These are phyloP conservation scores for Schizotus pectinicornis DNA, from an alignment of 2,888 invertebrate species.

Conservation along the genomic window DNA sequence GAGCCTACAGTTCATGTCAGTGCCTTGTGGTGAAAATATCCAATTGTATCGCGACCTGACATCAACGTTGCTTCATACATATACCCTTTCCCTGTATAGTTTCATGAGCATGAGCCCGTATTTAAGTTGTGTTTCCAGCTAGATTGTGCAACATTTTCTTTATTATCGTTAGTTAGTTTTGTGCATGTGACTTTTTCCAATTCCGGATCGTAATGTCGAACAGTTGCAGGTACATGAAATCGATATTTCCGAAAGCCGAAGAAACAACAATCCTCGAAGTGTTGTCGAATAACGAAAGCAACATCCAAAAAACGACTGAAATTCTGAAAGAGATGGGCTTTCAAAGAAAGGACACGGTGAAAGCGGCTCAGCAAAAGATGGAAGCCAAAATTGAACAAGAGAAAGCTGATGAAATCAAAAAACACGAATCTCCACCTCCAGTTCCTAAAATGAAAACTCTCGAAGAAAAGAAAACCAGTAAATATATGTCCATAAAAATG, in stretches of 20 bases:
- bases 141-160: neutral
- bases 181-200: neutral
- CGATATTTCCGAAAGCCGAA: constrained; percentile 88
- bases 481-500: constrained; percentile 4
- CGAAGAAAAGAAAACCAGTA: constrained; percentile 60
- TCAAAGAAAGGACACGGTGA: constrained; percentile 73
- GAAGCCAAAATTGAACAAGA: constrained; percentile 53
- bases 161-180: neutral
- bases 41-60: neutral
- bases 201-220: constrained; percentile 31
- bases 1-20: too few relatives aligned
- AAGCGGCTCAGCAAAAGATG: constrained; percentile 60
- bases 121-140: neutral
- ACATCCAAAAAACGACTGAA: constrained; percentile 88
- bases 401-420: constrained; percentile 32
- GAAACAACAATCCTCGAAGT: constrained; percentile 86
- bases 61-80: neutral
- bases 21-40: too few relatives aligned
- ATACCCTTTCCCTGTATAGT: neutral
- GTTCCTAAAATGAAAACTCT: constrained; percentile 70
- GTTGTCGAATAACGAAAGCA: constrained; percentile 85
- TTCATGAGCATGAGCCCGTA: neutral
- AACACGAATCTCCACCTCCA: constrained; percentile 47
- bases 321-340: constrained; percentile 82
- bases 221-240: constrained; percentile 82